Evolutionary conservation across 2,797 vertebrate genomes (phyloP), one percentile per base, ranked within the genome.

Genomic region (Arremon brunneinucha): DNA sequence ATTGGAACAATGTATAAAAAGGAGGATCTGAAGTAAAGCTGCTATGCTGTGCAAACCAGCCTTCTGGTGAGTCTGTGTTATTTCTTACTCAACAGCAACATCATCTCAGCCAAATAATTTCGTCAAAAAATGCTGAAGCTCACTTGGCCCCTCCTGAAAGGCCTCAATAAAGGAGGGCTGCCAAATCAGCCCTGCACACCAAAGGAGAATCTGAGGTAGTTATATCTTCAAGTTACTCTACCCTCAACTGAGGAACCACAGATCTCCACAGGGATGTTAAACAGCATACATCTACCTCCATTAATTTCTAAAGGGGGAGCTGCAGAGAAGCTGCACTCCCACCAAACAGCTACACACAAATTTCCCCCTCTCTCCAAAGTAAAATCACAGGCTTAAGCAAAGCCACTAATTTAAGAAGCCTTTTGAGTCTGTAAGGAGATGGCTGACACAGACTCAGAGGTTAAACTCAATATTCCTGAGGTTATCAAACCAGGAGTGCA

Each of bases 261-360:
- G 14, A 76, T 24, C 21, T 53, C 26, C 39, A 43, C 2, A 74
- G 21, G 11, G 24, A 47, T 8, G 18, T 43, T 74, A 49, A 41
- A 64, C 4, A 20, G 24, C 0, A 2, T 50, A 39, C 0, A 0
- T 24, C 19, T 57, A 3, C 22, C n/a, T 57, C 47, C 44, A 24
- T 30, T 70, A 11, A 47, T 56, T 87, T 59, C 41, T 83, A 32
- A 67, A 37, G 2, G 5, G 13, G 11, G 11, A 68, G 27, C 24
- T n/a, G n/a, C 23, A 76, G 44, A 74, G 32, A 89, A 63, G 21
- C 34, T 63, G 34, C 14, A 49, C 23, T 83, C 17, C 44, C 39
- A 44, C 12, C 41, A 60, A 78, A 57, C 6, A 79, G 46, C 55
- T 32, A 69, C 0, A 3, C 5, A 24, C 2, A 26, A 26, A 63